Evolutionary conservation across 2,888 invertebrate genomes (phyloP).

Genomic region (Melanargia galathea): DNA sequence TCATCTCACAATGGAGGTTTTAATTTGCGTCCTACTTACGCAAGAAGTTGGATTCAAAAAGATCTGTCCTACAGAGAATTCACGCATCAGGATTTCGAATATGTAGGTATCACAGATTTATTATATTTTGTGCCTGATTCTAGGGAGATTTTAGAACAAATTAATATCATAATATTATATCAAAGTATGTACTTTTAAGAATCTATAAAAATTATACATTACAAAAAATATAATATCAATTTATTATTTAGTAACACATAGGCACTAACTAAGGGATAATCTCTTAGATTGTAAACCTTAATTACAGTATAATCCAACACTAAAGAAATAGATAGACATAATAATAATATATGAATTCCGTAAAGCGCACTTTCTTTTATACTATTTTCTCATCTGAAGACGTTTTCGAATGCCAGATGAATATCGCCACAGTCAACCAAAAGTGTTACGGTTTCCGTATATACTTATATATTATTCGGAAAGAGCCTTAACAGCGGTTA

Average conservation of each 20-base stretch:
- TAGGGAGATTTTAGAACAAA: background rate
- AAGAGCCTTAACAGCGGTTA: conserved; percentile 45
- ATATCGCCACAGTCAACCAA: conserved; percentile 3
- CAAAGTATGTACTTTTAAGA: too few relatives aligned
- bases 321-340: too few relatives aligned
- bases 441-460: conserved; percentile 22
- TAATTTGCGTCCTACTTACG: background rate
- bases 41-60: background rate
- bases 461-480: conserved; percentile 36
- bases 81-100: background rate
- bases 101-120: background rate
- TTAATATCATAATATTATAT: too few relatives aligned
- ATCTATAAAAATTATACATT: too few relatives aligned
- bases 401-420: background rate
- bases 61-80: background rate
- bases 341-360: background rate
- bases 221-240: too few relatives aligned
- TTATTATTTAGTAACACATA: too few relatives aligned
- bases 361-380: background rate
- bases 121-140: background rate
- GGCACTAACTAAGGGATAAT: too few relatives aligned
- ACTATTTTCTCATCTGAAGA: conserved; percentile 5
- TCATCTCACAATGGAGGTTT: conserved; percentile 50
- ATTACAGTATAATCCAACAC: too few relatives aligned
- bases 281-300: too few relatives aligned